Evolutionary conservation across 2,888 invertebrate species (phyloP).

Genomic region (Alloplasta piceator): DNA sequence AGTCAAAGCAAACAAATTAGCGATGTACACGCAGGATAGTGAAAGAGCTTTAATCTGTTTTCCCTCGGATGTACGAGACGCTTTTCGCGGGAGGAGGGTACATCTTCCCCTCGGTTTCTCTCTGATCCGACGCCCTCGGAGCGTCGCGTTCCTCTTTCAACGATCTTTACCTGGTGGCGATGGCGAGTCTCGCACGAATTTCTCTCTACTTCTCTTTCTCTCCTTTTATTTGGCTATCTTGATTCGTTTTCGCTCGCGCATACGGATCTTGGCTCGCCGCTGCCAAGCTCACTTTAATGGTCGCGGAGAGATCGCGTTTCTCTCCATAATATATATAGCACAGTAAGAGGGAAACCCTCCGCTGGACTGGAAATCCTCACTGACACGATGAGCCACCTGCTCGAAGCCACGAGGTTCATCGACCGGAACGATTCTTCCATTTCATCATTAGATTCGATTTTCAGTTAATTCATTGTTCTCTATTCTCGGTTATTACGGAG

Average conservation of each 20-base stretch:
- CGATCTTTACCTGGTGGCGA: slow-evolving; percentile 25
- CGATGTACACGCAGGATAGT: slow-evolving; percentile 27
- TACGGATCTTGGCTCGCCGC: slow-evolving; percentile 34
- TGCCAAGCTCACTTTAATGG: slow-evolving; percentile 56
- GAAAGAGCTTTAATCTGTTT: slow-evolving; percentile 33
- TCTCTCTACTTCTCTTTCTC: slow-evolving; percentile 8
- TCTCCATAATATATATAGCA: slow-evolving; percentile 25
- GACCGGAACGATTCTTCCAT: no score
- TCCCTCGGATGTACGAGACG: slow-evolving; percentile 25
- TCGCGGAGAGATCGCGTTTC: slow-evolving; percentile 48
- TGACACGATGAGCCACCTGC: slow-evolving; percentile 40
- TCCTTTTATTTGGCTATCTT: neutral
- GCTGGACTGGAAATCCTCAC: neutral
- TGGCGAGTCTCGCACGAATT: slow-evolving; percentile 17
- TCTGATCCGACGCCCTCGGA: neutral
- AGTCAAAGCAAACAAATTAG: slow-evolving; percentile 55
- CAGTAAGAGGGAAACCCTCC: slow-evolving; percentile 24
- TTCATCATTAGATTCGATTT: no score
- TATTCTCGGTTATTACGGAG: no score
- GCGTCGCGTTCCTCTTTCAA: neutral
- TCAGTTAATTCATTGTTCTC: no score
- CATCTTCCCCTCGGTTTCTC: neutral
- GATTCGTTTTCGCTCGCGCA: neutral
- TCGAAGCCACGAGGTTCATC: no score
- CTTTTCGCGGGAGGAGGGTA: slow-evolving; percentile 17